Evolutionary conservation across 1,140 invertebrate genomes (phyloP).

Genomic region (Macrocentrus cingulum): DNA sequence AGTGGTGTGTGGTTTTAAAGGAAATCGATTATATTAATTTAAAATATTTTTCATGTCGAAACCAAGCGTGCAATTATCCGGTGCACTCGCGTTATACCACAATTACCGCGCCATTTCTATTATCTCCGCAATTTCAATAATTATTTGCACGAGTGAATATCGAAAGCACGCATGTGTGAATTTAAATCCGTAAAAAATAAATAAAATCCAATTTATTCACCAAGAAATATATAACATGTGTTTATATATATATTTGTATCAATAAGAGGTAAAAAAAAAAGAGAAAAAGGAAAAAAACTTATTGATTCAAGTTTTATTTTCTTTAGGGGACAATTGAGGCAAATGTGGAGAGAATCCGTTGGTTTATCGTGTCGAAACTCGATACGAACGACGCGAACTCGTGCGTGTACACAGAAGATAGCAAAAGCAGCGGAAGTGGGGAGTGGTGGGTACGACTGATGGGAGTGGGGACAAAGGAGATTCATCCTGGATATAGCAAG

Average conservation of each 20-base stretch:
- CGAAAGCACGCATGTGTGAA: background rate
- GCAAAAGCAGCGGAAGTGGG: background rate
- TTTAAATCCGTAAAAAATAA: no score
- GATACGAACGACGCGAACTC: background rate
- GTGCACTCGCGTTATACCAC: background rate
- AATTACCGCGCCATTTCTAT: background rate
- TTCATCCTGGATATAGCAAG: conserved; percentile 14
- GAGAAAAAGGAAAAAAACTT: no score
- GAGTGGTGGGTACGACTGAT: no score
- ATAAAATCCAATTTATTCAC: no score
- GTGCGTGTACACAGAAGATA: conserved; percentile 13
- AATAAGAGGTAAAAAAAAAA: no score
- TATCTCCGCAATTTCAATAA: background rate
- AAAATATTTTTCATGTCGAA: no score
- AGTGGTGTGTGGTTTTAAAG: no score
- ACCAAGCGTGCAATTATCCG: background rate
- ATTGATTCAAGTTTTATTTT: background rate
- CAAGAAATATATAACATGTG: no score
- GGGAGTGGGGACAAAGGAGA: background rate
- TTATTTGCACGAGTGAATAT: background rate
- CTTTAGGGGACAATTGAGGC: background rate
- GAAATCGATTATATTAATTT: no score
- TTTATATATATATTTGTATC: no score
- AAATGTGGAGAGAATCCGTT: background rate
- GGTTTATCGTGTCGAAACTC: conserved; percentile 9